Evolutionary conservation across 1,140 invertebrate species (phyloP).

Genomic region (Nasonia longicornis): DNA sequence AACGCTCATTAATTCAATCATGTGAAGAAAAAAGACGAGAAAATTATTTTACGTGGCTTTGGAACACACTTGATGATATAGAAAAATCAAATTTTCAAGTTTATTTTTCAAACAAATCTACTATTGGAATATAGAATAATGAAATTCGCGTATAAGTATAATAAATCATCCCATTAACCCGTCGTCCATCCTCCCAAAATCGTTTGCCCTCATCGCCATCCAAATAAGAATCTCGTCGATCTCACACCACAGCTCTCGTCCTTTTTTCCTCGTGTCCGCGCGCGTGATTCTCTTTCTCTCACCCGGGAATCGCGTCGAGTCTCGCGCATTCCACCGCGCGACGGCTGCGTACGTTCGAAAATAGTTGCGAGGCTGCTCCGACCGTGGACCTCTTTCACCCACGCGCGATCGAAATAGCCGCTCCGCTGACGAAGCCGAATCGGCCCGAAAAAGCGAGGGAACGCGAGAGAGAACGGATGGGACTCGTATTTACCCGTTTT

Average conservation of each 20-base stretch:
- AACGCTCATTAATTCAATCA: too few species aligned
- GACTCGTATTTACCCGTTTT: not conserved
- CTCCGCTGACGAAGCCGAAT: not conserved
- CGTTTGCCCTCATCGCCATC: too few species aligned
- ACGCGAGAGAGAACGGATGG: not conserved
- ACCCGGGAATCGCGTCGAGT: conserved; percentile 14
- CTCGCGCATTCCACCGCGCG: not conserved
- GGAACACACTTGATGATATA: too few species aligned
- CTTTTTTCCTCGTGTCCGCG: not conserved
- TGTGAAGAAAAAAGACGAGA: too few species aligned
- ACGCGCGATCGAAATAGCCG: conserved; percentile 60
- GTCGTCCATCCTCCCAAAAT: not conserved
- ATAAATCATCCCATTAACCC: not conserved
- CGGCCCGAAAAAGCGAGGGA: conserved; percentile 15
- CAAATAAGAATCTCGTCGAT: too few species aligned
- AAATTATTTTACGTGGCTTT: too few species aligned
- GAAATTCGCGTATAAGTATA: too few species aligned
- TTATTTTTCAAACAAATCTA: too few species aligned
- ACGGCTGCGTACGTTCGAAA: conserved; percentile 49
- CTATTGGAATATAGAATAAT: too few species aligned
- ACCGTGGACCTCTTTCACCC: conserved; percentile 61
- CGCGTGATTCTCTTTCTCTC: not conserved
- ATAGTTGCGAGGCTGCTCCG: conserved; percentile 53
- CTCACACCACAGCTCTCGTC: not conserved
- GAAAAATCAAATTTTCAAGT: too few species aligned